Evolutionary conservation across 2,797 vertebrate species (phyloP).

Genomic region (Florisuga fusca): DNA sequence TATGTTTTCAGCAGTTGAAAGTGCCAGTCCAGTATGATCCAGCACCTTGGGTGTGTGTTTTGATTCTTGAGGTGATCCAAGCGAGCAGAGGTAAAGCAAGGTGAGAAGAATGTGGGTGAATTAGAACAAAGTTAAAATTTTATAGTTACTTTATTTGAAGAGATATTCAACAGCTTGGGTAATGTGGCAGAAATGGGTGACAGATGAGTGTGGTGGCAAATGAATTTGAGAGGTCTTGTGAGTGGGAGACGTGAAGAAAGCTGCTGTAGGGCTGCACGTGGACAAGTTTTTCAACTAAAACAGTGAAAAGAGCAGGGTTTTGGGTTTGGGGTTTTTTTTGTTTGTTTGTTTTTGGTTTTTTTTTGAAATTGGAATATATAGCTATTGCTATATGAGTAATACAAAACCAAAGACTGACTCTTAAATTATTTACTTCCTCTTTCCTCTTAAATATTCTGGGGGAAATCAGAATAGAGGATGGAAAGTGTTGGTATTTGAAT

Average conservation of each 20-base stretch:
- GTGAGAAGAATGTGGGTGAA: not conserved
- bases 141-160: not conserved
- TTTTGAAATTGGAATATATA: not conserved
- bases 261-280: not conserved
- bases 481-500: not conserved
- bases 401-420: not conserved
- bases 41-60: not conserved
- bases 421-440: slow-evolving; percentile 14
- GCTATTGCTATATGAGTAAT: not conserved
- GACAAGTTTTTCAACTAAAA: not conserved
- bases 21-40: not conserved
- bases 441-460: not conserved
- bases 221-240: not conserved
- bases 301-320: not conserved
- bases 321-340: too few relatives aligned
- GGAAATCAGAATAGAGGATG: not conserved
- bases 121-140: not conserved
- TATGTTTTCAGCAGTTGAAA: not conserved
- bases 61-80: not conserved
- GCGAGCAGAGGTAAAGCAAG: not conserved
- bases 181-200: fast-evolving
- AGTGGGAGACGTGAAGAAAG: not conserved
- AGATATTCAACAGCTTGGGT: not conserved
- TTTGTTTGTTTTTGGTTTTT: not conserved
- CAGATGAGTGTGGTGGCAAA: not conserved